Evolutionary conservation across 2,113 vertebrate genomes (phyloP).

Genomic region (Ahaetulla prasina): DNA sequence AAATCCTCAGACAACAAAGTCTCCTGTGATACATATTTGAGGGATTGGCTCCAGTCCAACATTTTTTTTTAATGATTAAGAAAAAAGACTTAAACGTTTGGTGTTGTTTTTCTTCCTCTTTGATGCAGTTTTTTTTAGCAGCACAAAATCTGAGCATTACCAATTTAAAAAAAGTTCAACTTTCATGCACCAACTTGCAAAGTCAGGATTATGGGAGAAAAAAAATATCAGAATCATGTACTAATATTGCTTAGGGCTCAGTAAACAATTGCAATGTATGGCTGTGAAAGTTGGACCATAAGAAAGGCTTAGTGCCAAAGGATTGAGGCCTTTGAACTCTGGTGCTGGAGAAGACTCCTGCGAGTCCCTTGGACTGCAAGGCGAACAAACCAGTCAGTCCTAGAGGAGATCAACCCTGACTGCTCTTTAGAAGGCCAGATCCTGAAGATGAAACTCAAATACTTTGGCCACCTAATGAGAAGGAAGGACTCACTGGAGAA

Average conservation of each 20-base stretch:
- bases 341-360: too few relatives aligned
- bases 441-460: too few relatives aligned
- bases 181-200: background rate
- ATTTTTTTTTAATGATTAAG: background rate
- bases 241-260: background rate
- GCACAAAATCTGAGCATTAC: background rate
- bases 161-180: background rate
- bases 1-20: conserved; percentile 1
- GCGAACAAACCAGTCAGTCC: too few relatives aligned
- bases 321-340: too few relatives aligned
- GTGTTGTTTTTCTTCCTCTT: background rate
- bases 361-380: too few relatives aligned
- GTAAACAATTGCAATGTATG: too few relatives aligned
- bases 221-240: background rate
- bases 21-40: background rate
- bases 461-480: too few relatives aligned
- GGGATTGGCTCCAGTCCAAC: background rate
- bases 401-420: too few relatives aligned
- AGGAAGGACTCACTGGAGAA: too few relatives aligned
- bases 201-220: background rate
- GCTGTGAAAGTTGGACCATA: too few relatives aligned
- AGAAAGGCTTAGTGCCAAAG: too few relatives aligned
- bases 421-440: too few relatives aligned
- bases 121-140: background rate
- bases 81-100: background rate